Base-by-base conservation (phyloP, 2,888 invertebrate species). In the Hyalella azteca region DNA sequence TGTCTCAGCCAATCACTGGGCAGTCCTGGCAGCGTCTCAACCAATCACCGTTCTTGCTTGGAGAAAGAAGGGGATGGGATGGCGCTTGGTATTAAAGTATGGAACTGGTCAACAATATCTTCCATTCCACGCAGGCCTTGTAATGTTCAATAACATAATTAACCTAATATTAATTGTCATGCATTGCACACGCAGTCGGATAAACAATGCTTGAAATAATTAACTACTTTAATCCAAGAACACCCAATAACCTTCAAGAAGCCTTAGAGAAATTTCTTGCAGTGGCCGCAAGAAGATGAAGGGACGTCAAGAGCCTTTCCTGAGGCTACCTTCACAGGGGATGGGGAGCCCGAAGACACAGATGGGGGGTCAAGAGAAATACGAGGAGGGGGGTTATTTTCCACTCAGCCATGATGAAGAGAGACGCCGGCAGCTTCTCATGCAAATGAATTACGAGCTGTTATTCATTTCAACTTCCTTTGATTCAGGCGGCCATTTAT, bases 391-490 rank as follows among this genome's bases (percentile, higher is more conserved):
- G 29, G 45, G 75, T 45, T 75, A 45, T 45, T 75, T 75, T 75
- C 45, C 75, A 41, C 75, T 75, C 26, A 45, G 19, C 29, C 45
- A 75, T 75, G 75, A 75, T 75, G 75, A 75, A 75, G 75, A 75
- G 41, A 45, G 75, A 75, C 45, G 75, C 75, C 26, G 75, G 41
- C 75, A 45, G 29, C 75, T 75, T 39, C 75, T 45, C 75, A 75
- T 75, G 75, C 75, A 75, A 75, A 75, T 75, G 75, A 75, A 75
- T 75, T 45, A 75, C 45, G 45, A 45, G 75, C 45, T 45, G 75
- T 75, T 75, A 75, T 75, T 75, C 75, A 75, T 75, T 75, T 75
- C 75, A 75, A 75, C 41, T 75, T 75, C 75, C 41, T 75, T 75
- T 75, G 75, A 75, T 75, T 75, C 45, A 41, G 11, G 40, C 45